phyloP scores from a whole-genome alignment of 2,113 vertebrate genomes.

The Oreochromis spilurus region DNA sequence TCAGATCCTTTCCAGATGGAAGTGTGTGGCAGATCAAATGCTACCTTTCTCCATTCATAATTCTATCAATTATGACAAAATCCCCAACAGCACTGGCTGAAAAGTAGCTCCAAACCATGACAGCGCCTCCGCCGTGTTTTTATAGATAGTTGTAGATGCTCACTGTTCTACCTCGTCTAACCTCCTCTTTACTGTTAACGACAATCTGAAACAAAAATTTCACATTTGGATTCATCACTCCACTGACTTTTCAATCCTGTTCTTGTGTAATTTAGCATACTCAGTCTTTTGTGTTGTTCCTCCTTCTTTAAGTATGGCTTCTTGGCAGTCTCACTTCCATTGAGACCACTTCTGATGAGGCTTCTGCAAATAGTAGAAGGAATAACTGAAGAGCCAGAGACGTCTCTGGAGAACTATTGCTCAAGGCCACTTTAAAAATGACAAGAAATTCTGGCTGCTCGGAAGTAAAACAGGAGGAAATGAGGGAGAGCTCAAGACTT shows the following conservation, averaged over 20 bases:
- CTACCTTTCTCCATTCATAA: background rate
- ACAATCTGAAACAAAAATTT: background rate
- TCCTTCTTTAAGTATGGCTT: background rate
- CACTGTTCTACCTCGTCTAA: background rate
- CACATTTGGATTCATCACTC: background rate
- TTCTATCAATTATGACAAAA: background rate
- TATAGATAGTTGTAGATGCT: background rate
- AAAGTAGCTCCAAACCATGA: background rate
- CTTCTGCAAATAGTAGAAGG: background rate
- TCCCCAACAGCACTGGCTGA: background rate
- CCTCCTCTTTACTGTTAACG: background rate
- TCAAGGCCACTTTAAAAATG: background rate
- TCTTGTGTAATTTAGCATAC: background rate
- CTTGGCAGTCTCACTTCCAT: background rate
- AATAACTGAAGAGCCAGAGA: background rate
- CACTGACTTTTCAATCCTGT: background rate
- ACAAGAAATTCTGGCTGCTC: background rate
- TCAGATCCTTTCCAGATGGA: background rate
- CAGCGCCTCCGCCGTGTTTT: background rate
- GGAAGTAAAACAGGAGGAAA: background rate
- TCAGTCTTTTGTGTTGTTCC: background rate
- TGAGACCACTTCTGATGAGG: background rate
- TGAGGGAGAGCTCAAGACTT: background rate
- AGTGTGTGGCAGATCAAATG: background rate
- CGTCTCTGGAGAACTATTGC: background rate